Percentiles rank a stretch among this genome's conserved stretches.
Conservation (phyloP, 2,113 vertebrate species). For the Desmodus rotundus region DNA sequence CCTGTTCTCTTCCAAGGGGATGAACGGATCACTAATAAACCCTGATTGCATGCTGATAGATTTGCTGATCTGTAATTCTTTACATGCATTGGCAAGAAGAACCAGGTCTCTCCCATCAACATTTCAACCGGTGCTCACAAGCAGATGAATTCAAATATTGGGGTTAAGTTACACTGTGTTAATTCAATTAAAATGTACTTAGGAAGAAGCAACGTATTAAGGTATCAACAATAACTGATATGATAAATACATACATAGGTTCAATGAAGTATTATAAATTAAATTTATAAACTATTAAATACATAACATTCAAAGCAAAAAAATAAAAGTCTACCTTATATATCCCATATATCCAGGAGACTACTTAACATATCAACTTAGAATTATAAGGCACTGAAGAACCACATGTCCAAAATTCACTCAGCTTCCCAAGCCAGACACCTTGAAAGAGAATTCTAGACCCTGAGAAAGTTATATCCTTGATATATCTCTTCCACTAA, state of each 20-base stretch:
- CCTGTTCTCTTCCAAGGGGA: no score
- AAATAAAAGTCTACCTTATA: neutral
- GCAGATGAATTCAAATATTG: neutral
- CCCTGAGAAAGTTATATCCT: neutral
- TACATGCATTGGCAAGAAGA: no score
- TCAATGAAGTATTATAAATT: neutral
- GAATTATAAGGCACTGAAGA: neutral
- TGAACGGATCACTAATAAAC: no score
- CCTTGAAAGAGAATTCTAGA: neutral
- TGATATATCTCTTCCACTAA: neutral
- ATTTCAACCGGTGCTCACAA: neutral
- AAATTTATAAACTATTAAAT: neutral
- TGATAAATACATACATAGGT: neutral
- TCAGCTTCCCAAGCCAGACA: neutral
- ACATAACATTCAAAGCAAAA: neutral
- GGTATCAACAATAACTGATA: neutral
- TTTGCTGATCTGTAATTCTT: no score
- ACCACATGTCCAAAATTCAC: neutral
- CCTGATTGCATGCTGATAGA: no score
- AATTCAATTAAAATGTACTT: slow-evolving; percentile 3
- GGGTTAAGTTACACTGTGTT: neutral
- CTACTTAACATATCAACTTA: neutral
- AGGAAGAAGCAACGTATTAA: neutral
- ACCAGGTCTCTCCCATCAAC: no score
- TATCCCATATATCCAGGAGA: neutral